Evolutionary conservation across 2,888 invertebrate species (phyloP).

Genomic region (Meghimatium bilineatum): DNA sequence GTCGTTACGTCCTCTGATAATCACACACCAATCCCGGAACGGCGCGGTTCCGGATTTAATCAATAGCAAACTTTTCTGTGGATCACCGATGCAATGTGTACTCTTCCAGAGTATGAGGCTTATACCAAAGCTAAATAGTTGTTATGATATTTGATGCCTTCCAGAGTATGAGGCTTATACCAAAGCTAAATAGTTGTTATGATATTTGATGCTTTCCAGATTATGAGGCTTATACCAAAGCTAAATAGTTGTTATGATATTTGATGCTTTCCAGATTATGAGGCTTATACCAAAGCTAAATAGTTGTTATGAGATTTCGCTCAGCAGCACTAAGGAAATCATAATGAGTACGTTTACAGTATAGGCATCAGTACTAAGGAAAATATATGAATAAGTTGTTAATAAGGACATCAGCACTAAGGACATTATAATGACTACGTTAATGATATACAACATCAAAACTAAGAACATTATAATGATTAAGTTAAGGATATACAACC

Average conservation of each 20-base stretch:
- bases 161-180: not conserved
- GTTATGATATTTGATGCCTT: not conserved
- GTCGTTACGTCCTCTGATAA: slow-evolving; percentile 27
- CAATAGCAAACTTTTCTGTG: slow-evolving; percentile 15
- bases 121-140: not conserved
- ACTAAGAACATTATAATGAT: not conserved
- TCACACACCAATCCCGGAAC: slow-evolving; percentile 13
- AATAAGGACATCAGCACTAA: not conserved
- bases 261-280: not conserved
- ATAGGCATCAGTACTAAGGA: not conserved
- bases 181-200: not conserved
- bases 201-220: not conserved
- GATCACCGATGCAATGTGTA: not conserved
- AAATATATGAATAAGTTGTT: not conserved
- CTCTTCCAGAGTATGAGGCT: not conserved
- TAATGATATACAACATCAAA: not conserved
- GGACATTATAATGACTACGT: not conserved
- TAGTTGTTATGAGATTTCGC: not conserved
- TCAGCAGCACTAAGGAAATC: not conserved
- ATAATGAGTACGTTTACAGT: not conserved
- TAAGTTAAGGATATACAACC: not conserved
- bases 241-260: not conserved
- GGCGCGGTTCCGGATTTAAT: slow-evolving; percentile 2
- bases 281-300: not conserved
- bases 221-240: too few relatives aligned